phyloP scores from a whole-genome alignment of 2,113 vertebrate species.

The Isurus oxyrinchus region DNA sequence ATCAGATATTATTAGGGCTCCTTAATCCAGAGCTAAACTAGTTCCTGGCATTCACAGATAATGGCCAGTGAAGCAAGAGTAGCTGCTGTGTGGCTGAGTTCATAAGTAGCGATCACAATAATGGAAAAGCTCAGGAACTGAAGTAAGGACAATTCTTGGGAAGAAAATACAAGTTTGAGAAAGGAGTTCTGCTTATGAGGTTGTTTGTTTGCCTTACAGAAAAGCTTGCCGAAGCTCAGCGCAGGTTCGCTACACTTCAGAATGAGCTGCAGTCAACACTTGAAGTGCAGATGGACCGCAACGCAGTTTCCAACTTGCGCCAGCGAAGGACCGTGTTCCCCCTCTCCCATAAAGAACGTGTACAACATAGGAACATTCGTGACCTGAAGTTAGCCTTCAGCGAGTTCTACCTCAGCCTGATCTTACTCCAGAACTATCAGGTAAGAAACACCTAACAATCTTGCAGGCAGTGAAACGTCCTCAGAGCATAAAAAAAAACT shows the following conservation, averaged over 20 bases:
- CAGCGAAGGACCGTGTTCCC: conserved; percentile 86
- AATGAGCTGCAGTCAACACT: conserved; percentile 90
- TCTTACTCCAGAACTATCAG: conserved; percentile 98
- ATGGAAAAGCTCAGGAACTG: neutral
- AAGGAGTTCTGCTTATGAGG: neutral
- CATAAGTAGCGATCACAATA: neutral
- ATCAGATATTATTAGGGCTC: neutral
- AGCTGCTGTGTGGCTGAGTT: neutral
- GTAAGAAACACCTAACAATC: conserved; percentile 50
- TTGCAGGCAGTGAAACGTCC: neutral
- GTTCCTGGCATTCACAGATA: neutral
- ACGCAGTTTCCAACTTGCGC: conserved; percentile 63
- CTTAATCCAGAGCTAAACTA: neutral
- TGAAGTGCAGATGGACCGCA: conserved; percentile 86
- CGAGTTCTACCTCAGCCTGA: conserved; percentile 99
- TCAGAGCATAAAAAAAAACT: neutral
- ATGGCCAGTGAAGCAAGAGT: neutral
- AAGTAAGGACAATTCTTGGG: neutral
- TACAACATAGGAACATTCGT: conserved; percentile 90
- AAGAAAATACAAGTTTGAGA: neutral
- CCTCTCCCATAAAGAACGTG: conserved; percentile 88
- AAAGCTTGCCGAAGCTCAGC: conserved; percentile 91
- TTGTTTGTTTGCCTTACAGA: conserved; percentile 56
- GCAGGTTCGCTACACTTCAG: conserved; percentile 85
- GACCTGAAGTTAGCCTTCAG: conserved; percentile 98